These are phyloP conservation scores for Macrotus californicus DNA, from an alignment of 2,113 vertebrate species.

Conservation along the genomic window DNA sequence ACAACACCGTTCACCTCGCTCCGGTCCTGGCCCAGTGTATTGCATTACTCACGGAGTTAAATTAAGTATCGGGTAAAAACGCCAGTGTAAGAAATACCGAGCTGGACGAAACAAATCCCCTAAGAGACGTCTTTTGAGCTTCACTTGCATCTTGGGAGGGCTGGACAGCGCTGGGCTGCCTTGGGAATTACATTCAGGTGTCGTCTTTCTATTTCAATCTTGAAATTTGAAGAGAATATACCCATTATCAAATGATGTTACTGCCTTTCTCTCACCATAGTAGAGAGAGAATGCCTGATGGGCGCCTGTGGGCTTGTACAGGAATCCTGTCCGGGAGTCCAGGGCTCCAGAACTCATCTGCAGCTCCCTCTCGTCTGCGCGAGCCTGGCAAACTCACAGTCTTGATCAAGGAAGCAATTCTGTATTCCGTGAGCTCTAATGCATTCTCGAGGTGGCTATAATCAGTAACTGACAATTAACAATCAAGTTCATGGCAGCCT, in stretches of 20 bases:
- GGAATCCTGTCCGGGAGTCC: neutral
- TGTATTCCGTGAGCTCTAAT: conserved; percentile 44
- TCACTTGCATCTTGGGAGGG: neutral
- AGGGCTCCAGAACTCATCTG: conserved; percentile 46
- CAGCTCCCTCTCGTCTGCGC: neutral
- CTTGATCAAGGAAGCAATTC: conserved; percentile 60
- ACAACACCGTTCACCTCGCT: neutral
- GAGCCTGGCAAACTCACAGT: neutral
- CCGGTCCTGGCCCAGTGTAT: neutral
- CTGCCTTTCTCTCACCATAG: neutral
- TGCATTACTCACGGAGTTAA: neutral
- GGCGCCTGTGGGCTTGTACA: conserved; percentile 14
- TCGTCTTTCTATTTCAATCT: neutral
- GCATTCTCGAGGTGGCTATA: neutral
- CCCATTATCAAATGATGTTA: neutral
- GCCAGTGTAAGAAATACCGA: neutral
- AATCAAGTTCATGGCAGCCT: conserved; percentile 51
- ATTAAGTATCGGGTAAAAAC: neutral
- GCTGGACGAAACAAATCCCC: neutral
- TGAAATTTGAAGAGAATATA: conserved; percentile 28
- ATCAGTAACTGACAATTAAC: conserved; percentile 52
- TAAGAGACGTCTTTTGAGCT: rapidly evolving
- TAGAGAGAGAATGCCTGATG: neutral
- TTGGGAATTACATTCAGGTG: neutral
- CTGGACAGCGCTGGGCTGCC: rapidly evolving